A percentile compares a stretch with the other conserved stretches of the same genome.
These are phyloP conservation scores for Microctenopoma lineatum DNA, from an alignment of 2,797 vertebrate species.

Conservation along the genomic window DNA sequence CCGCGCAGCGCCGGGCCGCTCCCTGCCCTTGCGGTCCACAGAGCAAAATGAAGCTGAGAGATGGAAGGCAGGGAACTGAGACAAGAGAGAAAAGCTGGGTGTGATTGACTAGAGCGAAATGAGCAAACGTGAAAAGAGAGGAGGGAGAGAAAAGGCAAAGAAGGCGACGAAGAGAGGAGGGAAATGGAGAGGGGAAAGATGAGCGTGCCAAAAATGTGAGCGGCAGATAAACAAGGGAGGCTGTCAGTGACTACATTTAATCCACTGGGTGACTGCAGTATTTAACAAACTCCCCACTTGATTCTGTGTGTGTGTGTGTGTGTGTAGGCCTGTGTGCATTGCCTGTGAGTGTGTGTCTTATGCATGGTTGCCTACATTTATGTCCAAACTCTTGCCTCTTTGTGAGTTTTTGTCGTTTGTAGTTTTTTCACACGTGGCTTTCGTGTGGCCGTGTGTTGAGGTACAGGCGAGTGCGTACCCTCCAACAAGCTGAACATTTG, in stretches of 20 bases:
- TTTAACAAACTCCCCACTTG: conserved; percentile 38
- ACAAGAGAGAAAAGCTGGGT: conserved; percentile 26
- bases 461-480: conserved; percentile 21
- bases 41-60: conserved; percentile 51
- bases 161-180: conserved; percentile 2
- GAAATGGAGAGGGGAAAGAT: neutral
- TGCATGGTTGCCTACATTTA: neutral
- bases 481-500: conserved; percentile 55
- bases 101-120: conserved; percentile 63
- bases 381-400: neutral
- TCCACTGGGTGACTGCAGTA: conserved; percentile 46
- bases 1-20: conserved; percentile 28
- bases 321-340: neutral
- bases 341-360: neutral
- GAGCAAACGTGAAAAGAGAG: conserved; percentile 53
- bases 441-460: conserved; percentile 4
- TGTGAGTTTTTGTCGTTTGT: neutral
- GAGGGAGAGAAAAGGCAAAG: conserved; percentile 18
- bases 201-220: conserved; percentile 26
- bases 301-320: neutral
- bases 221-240: conserved; percentile 52
- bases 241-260: conserved; percentile 47
- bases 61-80: conserved; percentile 30
- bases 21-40: conserved; percentile 43
- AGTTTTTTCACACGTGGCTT: neutral